Evolutionary conservation across 2,797 vertebrate genomes (phyloP).

Genomic region (Heterohyrax brucei): DNA sequence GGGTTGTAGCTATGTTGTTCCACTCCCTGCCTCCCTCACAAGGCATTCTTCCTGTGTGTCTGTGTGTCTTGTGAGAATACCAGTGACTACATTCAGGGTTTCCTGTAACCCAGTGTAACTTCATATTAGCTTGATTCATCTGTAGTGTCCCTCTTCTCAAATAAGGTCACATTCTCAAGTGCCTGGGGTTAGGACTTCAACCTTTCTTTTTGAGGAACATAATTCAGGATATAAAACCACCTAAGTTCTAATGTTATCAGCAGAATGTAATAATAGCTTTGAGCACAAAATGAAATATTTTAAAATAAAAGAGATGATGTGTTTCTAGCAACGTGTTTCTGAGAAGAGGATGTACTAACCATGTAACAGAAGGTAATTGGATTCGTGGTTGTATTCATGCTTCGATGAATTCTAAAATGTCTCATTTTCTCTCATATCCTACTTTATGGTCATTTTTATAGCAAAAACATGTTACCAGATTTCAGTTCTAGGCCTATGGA

Average conservation of each 20-base stretch:
- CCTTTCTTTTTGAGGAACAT: too few relatives aligned
- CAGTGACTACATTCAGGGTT: too few relatives aligned
- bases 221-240: background rate
- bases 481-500: background rate
- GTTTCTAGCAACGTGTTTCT: background rate
- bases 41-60: too few relatives aligned
- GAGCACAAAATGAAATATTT: slow-evolving; percentile 32
- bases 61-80: too few relatives aligned
- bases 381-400: background rate
- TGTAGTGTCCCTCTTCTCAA: too few relatives aligned
- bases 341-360: background rate
- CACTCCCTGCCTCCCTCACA: too few relatives aligned
- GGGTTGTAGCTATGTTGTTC: too few relatives aligned
- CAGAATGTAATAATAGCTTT: slow-evolving; percentile 20
- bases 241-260: background rate
- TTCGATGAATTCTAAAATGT: slow-evolving; percentile 24
- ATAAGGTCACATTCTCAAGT: too few relatives aligned
- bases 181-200: too few relatives aligned
- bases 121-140: too few relatives aligned
- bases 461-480: slow-evolving; percentile 27
- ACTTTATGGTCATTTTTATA: background rate
- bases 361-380: background rate
- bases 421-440: background rate
- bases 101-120: too few relatives aligned
- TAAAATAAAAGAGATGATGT: slow-evolving; percentile 3